Evolutionary conservation across 2,888 invertebrate species (phyloP), one percentile per base, ranked within the genome.

Genomic region (Drosophila lacicola): DNA sequence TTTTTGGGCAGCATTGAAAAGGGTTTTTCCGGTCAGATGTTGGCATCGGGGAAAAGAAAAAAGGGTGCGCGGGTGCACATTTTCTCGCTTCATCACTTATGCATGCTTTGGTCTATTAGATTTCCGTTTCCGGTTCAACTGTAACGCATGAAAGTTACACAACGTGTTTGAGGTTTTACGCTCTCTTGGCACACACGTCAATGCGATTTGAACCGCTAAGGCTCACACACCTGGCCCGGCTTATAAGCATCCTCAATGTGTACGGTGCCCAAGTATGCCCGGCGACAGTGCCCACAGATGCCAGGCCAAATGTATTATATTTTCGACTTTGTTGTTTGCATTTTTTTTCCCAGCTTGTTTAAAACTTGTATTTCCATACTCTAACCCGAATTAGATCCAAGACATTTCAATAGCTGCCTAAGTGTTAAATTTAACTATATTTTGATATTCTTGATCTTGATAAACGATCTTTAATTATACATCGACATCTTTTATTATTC

Each of bases 81-180:
- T 83, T 83, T 83, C 87, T 83, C 83, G 87, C 87, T 87, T 83
- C 83, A 83, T 83, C 83, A 83, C 83, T 87, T 83, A 83, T 83
- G 87, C 83, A 83, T 83, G 87, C 83, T 80, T 85, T 85, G 85
- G 88, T 88, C 85, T 85, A 88, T 85, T 85, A 88, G 85, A 85
- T 85, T 88, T 88, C 85, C 85, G 85, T 88, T 85, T 85, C 88
- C 85, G 86, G 88, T 88, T 88, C 74, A 88, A 80, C 88, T 78
- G 85, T 74, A 82, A 77, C 70, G 71, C 80, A 82, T 71, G 67
- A 78, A 87, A 79, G 82, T 82, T 76, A 64, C 66, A 72, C 86
- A 76, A 82, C 82, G 88, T 84, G 84, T 84, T 78, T 88, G 84
- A 84, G 84, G 84, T 84, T 84, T 84, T 82, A 84, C 84, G 86